phyloP scores from a whole-genome alignment of 1,140 invertebrate species.

The Anadara kagoshimensis region DNA sequence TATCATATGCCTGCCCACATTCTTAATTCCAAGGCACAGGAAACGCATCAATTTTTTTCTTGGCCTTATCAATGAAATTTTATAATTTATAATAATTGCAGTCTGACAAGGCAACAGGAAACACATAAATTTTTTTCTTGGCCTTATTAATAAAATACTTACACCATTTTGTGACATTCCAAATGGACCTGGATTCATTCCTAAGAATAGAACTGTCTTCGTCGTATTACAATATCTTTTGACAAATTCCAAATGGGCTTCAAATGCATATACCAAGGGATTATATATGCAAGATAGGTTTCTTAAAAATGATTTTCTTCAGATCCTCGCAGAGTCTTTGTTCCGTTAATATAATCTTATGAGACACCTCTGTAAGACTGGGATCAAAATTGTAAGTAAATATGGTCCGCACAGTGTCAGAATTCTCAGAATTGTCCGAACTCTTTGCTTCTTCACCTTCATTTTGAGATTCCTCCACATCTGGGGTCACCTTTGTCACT shows the following conservation, averaged over 20 bases:
- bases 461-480: too few relatives aligned
- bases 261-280: conserved; percentile 87
- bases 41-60: too few relatives aligned
- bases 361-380: conserved; percentile 23
- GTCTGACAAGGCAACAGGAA: too few relatives aligned
- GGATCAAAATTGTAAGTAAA: background rate
- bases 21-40: too few relatives aligned
- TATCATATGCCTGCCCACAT: too few relatives aligned
- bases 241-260: conserved; percentile 83
- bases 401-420: background rate
- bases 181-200: conserved; percentile 96
- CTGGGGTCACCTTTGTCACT: background rate
- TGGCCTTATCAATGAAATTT: too few relatives aligned
- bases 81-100: too few relatives aligned
- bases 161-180: conserved; percentile 96
- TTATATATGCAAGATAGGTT: conserved; percentile 83
- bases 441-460: background rate
- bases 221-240: conserved; percentile 79
- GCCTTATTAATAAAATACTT: conserved; percentile 61
- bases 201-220: conserved; percentile 88
- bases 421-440: background rate
- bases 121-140: background rate
- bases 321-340: conserved; percentile 55
- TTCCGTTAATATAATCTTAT: conserved; percentile 52
- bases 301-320: conserved; percentile 48